Conservation (phyloP, 2,888 invertebrate genomes). For the Apeira syringaria region DNA sequence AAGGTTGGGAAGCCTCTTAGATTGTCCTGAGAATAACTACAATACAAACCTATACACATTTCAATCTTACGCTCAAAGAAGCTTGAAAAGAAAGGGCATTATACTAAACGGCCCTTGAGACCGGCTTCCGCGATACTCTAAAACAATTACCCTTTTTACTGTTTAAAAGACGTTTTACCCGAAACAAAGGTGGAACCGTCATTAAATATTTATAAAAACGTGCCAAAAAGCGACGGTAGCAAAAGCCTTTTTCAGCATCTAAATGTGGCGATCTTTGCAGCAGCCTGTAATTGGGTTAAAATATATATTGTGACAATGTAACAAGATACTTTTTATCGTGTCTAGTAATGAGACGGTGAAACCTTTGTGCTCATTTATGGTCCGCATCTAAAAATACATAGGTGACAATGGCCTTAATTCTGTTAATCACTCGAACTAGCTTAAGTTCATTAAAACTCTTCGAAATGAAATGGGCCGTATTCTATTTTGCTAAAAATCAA, state of each 20-base stretch:
- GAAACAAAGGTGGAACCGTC: conserved; percentile 6
- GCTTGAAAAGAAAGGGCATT: conserved; percentile 10
- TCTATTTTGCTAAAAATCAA: too few species aligned
- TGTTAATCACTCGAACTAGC: too few species aligned
- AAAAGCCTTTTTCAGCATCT: not conserved
- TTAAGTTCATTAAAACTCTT: too few species aligned
- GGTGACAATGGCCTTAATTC: too few species aligned
- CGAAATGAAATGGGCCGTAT: too few species aligned
- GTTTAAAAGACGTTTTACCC: conserved; percentile 1
- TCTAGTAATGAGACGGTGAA: too few species aligned
- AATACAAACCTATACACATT: conserved; percentile 9
- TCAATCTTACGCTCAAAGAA: conserved; percentile 8
- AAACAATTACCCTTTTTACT: conserved; percentile 17
- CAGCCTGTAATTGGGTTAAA: not conserved
- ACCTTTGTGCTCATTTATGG: too few species aligned
- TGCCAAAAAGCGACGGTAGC: not conserved
- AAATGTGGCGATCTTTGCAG: not conserved
- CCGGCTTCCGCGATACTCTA: conserved; percentile 4
- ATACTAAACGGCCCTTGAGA: conserved; percentile 15
- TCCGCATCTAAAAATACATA: too few species aligned
- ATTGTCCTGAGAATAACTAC: conserved; percentile 3
- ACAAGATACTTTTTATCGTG: too few species aligned
- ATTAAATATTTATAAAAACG: conserved; percentile 1
- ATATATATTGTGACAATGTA: too few species aligned
- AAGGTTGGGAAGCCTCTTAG: too few species aligned